Percentiles rank a stretch among this genome's conserved stretches.
Evolutionary conservation across 2,113 vertebrate species (phyloP).

Genomic region (Notothenia rossii): DNA sequence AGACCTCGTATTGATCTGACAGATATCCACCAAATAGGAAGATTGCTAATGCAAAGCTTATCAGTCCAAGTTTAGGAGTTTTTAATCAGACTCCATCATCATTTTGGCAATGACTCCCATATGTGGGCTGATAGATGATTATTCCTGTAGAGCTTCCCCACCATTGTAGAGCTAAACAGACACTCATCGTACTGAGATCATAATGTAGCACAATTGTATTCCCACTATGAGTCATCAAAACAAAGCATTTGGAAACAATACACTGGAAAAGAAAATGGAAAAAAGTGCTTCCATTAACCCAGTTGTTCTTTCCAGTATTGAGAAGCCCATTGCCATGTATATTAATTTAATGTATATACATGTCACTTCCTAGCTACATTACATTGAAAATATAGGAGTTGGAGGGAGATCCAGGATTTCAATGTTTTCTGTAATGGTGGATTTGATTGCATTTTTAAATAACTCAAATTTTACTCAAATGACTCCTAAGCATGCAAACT

Average conservation of each 20-base stretch:
- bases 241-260: slow-evolving; percentile 12
- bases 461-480: no score
- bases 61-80: slow-evolving; percentile 46
- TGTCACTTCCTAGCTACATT: slow-evolving; percentile 35
- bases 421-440: no score
- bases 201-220: background rate
- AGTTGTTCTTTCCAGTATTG: background rate
- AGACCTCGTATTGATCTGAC: slow-evolving; percentile 61
- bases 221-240: slow-evolving; percentile 16
- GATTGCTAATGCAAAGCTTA: slow-evolving; percentile 57
- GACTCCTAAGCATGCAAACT: no score
- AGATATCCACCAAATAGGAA: slow-evolving; percentile 36
- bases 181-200: slow-evolving; percentile 2
- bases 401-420: no score
- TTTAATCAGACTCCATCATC: slow-evolving; percentile 63
- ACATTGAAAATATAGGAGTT: background rate
- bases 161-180: slow-evolving; percentile 12
- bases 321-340: slow-evolving; percentile 1
- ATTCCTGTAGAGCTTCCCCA: no score
- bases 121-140: slow-evolving; percentile 61
- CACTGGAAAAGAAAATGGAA: background rate
- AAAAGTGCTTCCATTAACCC: background rate
- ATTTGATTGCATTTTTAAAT: no score
- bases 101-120: slow-evolving; percentile 63
- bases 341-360: slow-evolving; percentile 28